These are phyloP conservation scores for Machimus rusticus DNA, from an alignment of 2,888 invertebrate genomes.

Conservation along the genomic window DNA sequence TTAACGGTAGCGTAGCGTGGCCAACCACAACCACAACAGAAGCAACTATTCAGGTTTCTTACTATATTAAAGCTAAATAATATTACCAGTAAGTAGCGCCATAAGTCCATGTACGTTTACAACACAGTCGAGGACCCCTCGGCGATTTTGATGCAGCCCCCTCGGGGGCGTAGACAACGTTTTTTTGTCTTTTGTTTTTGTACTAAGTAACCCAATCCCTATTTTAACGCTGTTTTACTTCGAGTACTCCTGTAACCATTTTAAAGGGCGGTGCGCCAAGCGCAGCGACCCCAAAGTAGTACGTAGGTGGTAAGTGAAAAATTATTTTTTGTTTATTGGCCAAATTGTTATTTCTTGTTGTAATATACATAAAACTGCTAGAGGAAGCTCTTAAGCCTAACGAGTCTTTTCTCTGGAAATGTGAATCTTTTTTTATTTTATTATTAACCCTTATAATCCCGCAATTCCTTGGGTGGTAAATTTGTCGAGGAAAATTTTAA, in stretches of 20 bases:
- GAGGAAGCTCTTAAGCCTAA: conserved; percentile 34
- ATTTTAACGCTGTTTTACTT: not conserved
- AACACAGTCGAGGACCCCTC: not conserved
- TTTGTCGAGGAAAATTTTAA: not conserved
- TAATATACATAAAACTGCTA: conserved; percentile 23
- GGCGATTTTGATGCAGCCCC: not conserved
- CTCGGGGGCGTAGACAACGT: not conserved
- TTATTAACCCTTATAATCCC: not conserved
- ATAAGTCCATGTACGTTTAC: conserved; percentile 24
- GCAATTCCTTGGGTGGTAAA: not conserved
- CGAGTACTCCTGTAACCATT: not conserved
- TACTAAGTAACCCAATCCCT: not conserved
- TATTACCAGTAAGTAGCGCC: not conserved
- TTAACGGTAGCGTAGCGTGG: not conserved
- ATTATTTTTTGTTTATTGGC: conserved; percentile 15
- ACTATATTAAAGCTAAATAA: not conserved
- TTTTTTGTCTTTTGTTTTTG: not conserved
- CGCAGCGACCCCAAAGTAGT: not conserved
- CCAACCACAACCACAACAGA: not conserved
- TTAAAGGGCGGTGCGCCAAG: not conserved
- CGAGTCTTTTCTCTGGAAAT: conserved; percentile 23
- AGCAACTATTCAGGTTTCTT: conserved; percentile 7
- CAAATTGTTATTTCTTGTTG: conserved; percentile 39
- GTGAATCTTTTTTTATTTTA: not conserved
- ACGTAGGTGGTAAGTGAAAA: conserved; percentile 1